These are phyloP conservation scores for Aphodius granarius DNA, from an alignment of 2,888 invertebrate genomes.

Conservation along the genomic window DNA sequence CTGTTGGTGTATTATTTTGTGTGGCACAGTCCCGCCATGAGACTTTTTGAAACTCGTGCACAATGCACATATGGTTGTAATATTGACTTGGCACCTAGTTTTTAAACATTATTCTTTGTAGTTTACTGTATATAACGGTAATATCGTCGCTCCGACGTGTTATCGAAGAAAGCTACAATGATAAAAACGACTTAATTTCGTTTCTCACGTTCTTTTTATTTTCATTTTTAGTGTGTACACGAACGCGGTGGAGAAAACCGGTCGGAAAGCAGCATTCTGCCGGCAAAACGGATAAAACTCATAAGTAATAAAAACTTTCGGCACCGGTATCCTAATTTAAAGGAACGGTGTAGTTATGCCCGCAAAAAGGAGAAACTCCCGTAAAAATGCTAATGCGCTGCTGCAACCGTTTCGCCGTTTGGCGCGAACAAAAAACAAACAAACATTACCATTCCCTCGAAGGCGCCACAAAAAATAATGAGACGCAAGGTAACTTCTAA, in stretches of 20 bases:
- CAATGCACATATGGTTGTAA: too few species aligned
- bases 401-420: conserved; percentile 39
- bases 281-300: conserved; percentile 22
- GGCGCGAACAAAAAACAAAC: conserved; percentile 43
- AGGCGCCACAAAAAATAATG: conserved; percentile 49
- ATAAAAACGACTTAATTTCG: not conserved
- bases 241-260: not conserved
- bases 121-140: not conserved
- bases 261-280: not conserved
- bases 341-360: conserved; percentile 45
- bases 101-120: not conserved
- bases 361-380: conserved; percentile 46
- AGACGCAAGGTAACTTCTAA: conserved; percentile 47
- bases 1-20: too few species aligned
- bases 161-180: not conserved
- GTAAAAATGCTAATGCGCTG: conserved; percentile 49
- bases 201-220: not conserved
- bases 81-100: too few species aligned
- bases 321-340: conserved; percentile 45
- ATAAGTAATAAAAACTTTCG: conserved; percentile 42
- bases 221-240: not conserved
- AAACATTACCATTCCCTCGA: conserved; percentile 49
- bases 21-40: too few species aligned
- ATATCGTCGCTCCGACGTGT: not conserved
- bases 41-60: too few species aligned